Evolutionary conservation across 37 sponge, comb jelly and placozoan species (phyloP).

Genomic region (Haliclona indistincta): DNA sequence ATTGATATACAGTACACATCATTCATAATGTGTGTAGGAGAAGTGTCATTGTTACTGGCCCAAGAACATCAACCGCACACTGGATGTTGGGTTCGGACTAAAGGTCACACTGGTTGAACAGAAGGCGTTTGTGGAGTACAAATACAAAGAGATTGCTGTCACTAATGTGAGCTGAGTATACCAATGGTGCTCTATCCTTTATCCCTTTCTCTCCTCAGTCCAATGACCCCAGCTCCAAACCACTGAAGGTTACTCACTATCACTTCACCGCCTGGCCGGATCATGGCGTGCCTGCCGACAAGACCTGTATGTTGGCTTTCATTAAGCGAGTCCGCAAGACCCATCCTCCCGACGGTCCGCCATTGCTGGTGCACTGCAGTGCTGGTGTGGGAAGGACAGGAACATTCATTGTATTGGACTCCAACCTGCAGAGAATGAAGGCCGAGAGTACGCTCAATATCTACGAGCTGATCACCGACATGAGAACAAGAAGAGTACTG

Average conservation of each 20-base stretch:
- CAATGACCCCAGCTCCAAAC: neutral
- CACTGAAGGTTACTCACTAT: slow-evolving; percentile 55
- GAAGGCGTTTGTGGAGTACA: slow-evolving; percentile 65
- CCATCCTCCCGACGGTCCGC: slow-evolving; percentile 47
- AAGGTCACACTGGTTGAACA: slow-evolving; percentile 46
- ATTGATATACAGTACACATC: neutral
- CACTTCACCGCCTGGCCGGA: slow-evolving; percentile 73
- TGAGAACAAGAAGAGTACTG: slow-evolving; percentile 59
- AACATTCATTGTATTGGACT: slow-evolving; percentile 78
- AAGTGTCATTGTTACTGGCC: slow-evolving; percentile 92
- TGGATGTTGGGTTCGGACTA: slow-evolving; percentile 23
- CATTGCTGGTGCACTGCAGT: slow-evolving; percentile 88
- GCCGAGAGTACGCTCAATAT: slow-evolving; percentile 52
- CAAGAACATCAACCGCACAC: slow-evolving; percentile 4
- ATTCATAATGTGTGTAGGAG: slow-evolving; percentile 14
- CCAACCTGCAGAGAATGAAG: slow-evolving; percentile 66
- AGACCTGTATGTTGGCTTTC: slow-evolving; percentile 77
- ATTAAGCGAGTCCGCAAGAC: slow-evolving; percentile 60
- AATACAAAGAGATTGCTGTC: slow-evolving; percentile 48
- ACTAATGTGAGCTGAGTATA: slow-evolving; percentile 22
- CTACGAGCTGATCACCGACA: slow-evolving; percentile 47
- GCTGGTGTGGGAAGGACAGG: slow-evolving; percentile 87
- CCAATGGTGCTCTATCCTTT: neutral
- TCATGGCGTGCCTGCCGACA: slow-evolving; percentile 87
- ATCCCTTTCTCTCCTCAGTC: neutral